Conservation (phyloP, 2,888 invertebrate genomes). For the Drosophila neotestacea region DNA sequence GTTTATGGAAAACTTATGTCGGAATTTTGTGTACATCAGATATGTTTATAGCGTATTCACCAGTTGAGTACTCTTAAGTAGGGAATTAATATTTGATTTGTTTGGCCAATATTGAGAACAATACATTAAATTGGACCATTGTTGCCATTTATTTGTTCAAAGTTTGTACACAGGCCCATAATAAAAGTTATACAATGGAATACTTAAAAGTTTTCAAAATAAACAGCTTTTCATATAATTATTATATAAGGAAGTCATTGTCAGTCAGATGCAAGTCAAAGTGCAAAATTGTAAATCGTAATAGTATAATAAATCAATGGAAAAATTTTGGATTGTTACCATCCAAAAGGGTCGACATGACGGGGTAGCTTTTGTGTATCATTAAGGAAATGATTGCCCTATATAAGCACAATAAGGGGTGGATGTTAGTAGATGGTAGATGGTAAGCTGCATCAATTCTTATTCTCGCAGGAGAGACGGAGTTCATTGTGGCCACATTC, state of each 20-base stretch:
- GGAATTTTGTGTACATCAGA: neutral
- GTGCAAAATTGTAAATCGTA: constrained; percentile 55
- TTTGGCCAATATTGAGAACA: constrained; percentile 10
- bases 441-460: constrained; percentile 11
- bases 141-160: constrained; percentile 9
- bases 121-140: constrained; percentile 13
- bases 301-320: constrained; percentile 67
- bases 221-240: constrained; percentile 28
- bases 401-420: constrained; percentile 60
- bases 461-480: constrained; percentile 11
- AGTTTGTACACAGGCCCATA: constrained; percentile 5
- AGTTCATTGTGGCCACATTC: constrained; percentile 36
- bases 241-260: constrained; percentile 51
- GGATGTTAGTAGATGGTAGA: constrained; percentile 48
- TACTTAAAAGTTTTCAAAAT: constrained; percentile 25
- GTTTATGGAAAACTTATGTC: too few relatives aligned
- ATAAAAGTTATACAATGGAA: constrained; percentile 17
- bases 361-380: constrained; percentile 47
- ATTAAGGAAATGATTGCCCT: constrained; percentile 65
- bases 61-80: neutral
- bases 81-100: neutral
- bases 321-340: constrained; percentile 23
- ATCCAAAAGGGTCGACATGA: constrained; percentile 69
- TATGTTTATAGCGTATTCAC: too few relatives aligned
- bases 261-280: constrained; percentile 39